Conservation (phyloP, 2,888 invertebrate genomes). For the Parasteatoda lunata region DNA sequence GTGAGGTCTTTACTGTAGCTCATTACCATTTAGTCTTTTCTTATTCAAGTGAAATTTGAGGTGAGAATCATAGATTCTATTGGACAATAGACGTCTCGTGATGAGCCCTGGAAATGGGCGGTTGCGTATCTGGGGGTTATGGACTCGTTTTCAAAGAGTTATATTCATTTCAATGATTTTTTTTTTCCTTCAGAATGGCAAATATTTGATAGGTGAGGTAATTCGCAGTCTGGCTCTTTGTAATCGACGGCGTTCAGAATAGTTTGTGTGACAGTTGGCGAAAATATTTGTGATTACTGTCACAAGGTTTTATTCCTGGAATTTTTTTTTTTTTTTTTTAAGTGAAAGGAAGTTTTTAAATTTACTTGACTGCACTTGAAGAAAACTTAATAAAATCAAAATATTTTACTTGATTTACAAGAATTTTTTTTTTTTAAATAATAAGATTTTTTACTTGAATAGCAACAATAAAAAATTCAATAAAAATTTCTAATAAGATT, state of each 20-base stretch:
- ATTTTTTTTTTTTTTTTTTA: neutral
- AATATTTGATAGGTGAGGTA: neutral
- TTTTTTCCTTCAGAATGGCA: neutral
- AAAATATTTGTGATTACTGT: neutral
- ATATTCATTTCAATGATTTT: neutral
- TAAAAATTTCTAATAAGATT: no score
- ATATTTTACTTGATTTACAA: no score
- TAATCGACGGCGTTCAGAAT: neutral
- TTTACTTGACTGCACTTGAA: no score
- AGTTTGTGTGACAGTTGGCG: neutral
- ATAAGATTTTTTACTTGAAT: no score
- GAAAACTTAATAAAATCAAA: no score
- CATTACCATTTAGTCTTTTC: constrained; percentile 45
- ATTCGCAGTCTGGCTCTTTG: neutral
- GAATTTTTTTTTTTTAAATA: no score
- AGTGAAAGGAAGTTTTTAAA: no score
- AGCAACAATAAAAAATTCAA: no score
- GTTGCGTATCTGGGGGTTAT: constrained; percentile 10
- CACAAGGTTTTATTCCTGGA: neutral
- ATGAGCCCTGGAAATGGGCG: constrained; percentile 1
- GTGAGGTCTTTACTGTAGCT: constrained; percentile 32
- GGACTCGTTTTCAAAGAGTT: neutral
- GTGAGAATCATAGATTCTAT: constrained; percentile 10
- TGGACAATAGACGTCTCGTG: neutral
- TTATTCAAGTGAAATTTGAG: constrained; percentile 18